Percentiles rank a stretch among this genome's conserved stretches.
These are phyloP conservation scores for Rattus norvegicus DNA, from an alignment of 2,113 vertebrate genomes.

Conservation along the genomic window GRCr8 NC_086021.1:67422501-67423000, in stretches of 20 bases:
- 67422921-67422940: background rate
- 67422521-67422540: background rate
- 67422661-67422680: background rate
- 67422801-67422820: background rate
- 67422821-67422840: background rate
- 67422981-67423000: background rate
- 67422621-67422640: background rate
- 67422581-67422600: background rate
- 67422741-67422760: background rate
- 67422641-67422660: background rate
- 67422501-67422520: background rate
- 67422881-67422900: background rate
- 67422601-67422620: background rate
- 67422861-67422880: background rate
- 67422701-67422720: background rate
- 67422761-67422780: background rate
- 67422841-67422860: too few species aligned
- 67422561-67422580: background rate
- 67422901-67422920: background rate
- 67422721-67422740: background rate
- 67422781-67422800: conserved; percentile 28
- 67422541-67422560: background rate
- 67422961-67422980: background rate
- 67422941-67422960: background rate
- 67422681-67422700: background rate